Base-by-base conservation (phyloP, 2,113 vertebrate species). In the Poeciliopsis prolifica region DNA sequence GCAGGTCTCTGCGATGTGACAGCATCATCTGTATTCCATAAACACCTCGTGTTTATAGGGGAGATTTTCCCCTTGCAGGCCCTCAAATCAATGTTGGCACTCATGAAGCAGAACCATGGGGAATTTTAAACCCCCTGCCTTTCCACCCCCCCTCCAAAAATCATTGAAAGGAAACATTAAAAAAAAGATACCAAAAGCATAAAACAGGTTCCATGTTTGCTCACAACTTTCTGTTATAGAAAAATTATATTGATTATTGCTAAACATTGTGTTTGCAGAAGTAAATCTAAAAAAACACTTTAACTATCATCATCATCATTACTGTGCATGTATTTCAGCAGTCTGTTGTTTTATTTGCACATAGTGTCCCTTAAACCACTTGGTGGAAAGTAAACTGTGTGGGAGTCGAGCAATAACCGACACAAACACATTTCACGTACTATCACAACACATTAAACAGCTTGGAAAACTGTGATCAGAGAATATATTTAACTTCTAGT, bases 21-120 rank as follows among this genome's bases (percentile, higher is more conserved):
- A 68, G 86, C 75, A 75, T 87, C 86, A 92, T 93, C 92, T 89
- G 91, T 93, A 91, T 94, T 93, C 91, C 85, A 74, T 90, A 85
- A 92, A 91, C 90, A 84, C 80, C 65, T 66, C 30, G 31, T 87
- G 87, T 93, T 93, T 92, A 85, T 89, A 82, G 84, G 88, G 71
- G 77, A 81, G 79, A 89, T 88, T 89, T 90, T 80, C 75, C 75
- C 88, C 85, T 75, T 74, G 79, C 80, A 88, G 88, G 68, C 87
- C 73, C 85, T 89, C 86, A 90, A 88, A 92, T 92, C 87, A 87
- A 81, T 92, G 87, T 86, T 91, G 88, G 86, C 87, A 91, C 83
- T 86, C 83, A 83, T 86, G 86, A 88, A 81, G 72, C 85, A 85
- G 78, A 88, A 81, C 87, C 87, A 58, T 5, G 77, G 87, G 82